Evolutionary conservation across 2,888 invertebrate genomes (phyloP).

Genomic region (Penaeus monodon): DNA sequence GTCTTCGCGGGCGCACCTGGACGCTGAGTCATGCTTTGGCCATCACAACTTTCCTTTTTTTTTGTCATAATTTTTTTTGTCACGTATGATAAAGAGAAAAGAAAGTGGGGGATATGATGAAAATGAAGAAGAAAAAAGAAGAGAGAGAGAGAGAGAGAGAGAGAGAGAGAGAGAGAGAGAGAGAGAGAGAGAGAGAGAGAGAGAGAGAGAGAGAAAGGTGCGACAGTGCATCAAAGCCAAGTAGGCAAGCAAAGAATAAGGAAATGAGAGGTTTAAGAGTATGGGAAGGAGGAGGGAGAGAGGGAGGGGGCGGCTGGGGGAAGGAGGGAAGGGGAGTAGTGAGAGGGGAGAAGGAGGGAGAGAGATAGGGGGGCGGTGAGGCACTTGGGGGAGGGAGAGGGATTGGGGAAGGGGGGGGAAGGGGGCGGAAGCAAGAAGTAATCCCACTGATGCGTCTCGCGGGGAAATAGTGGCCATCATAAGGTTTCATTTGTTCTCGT

Average conservation of each 20-base stretch:
- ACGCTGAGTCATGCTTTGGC: no score
- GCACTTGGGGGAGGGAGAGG: background rate
- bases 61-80: background rate
- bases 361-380: background rate
- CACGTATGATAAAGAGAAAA: slow-evolving; percentile 3
- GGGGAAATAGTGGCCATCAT: background rate
- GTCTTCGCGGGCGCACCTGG: no score
- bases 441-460: slow-evolving; percentile 9
- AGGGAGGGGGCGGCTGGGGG: background rate
- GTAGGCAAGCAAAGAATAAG: slow-evolving; percentile 5
- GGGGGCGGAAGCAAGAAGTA: background rate
- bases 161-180: background rate
- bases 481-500: slow-evolving; percentile 21
- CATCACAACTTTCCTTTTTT: background rate
- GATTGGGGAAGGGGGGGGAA: background rate
- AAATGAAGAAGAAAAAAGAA: background rate
- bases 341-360: background rate
- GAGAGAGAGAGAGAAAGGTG: slow-evolving; percentile 11
- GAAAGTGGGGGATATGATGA: background rate
- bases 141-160: background rate
- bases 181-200: slow-evolving; percentile 38
- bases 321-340: slow-evolving; percentile 14
- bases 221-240: background rate
- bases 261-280: no score
- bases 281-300: background rate